Base-by-base conservation (phyloP, 2,888 invertebrate species). In the Strigamia transsilvanica region DNA sequence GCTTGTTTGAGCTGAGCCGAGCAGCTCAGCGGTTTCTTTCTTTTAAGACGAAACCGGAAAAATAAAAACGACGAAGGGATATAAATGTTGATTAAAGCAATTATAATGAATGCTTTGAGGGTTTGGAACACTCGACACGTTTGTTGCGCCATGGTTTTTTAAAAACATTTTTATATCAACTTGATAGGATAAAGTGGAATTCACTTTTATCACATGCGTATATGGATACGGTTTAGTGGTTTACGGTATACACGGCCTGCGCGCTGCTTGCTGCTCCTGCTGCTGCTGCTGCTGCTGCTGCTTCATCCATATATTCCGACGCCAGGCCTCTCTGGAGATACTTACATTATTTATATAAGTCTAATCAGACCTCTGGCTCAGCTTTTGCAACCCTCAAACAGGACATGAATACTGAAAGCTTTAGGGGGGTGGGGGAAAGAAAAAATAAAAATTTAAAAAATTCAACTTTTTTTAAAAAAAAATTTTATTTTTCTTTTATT, bases 151-250 rank as follows among this genome's bases (percentile, higher is more conserved):
- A 38, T 9, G 38, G 2, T 38, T 38, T 6, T 38, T 38, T 38
- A 1, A 27, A 3, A 27, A 27, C 3, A 27, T 42, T 42, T 42
- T 42, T 42, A 10, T 42, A 13, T 15, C 42, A 2, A 13, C 3
- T 66, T 66, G 61, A 66, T 66, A 66, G 61, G 61, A 66, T 66
- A 66, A 66, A 66, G 61, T 66, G 61, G 61, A 23, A 66, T 66
- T 66, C 61, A 66, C 61, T 66, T 66, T 66, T 66, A 66, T 66
- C 61, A 66, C 61, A 23, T 23, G 61, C 18, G 18, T 7, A 66
- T 18, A 66, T 18, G 27, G 27, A 27, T 27, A 38, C 38, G 10
- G 38, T 10, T 6, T 9, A 18, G 6, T 7, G 10, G 38, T 10
- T 6, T 9, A 18, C 21, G 18, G 27, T 66, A 23, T 18, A 66